Conservation (phyloP, 2,888 invertebrate species). For the Chydorus sphaericus region DNA sequence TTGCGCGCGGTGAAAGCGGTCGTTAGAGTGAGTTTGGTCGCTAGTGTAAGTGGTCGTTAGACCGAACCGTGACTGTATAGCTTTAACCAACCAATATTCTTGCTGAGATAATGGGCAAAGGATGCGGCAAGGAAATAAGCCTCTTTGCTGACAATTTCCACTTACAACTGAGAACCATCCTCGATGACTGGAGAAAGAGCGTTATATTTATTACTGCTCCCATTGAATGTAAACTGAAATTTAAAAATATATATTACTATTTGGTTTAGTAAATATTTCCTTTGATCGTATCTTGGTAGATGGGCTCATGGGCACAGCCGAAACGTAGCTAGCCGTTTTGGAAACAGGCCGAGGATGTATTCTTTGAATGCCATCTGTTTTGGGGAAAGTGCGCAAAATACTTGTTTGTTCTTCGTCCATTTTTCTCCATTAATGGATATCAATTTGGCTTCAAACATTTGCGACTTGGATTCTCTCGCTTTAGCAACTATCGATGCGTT, state of each 20-base stretch:
- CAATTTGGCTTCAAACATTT: constrained; percentile 71
- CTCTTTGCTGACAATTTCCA: constrained; percentile 66
- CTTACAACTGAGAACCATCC: constrained; percentile 77
- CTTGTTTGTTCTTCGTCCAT: constrained; percentile 63
- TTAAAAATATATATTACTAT: too few relatives aligned
- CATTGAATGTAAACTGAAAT: constrained; percentile 55
- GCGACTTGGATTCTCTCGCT: constrained; percentile 67
- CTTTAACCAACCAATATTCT: constrained; percentile 58
- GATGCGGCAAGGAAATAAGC: constrained; percentile 84
- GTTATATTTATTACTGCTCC: constrained; percentile 39
- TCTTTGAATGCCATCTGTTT: constrained; percentile 87
- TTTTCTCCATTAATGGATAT: constrained; percentile 45
- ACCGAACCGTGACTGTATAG: too few relatives aligned
- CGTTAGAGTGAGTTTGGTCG: too few relatives aligned
- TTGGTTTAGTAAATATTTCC: too few relatives aligned
- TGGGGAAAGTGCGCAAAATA: constrained; percentile 77
- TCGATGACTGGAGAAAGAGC: constrained; percentile 61
- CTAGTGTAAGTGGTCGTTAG: too few relatives aligned
- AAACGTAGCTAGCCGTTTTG: constrained; percentile 78
- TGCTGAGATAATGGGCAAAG: constrained; percentile 75
- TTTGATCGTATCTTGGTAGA: too few relatives aligned
- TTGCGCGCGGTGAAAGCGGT: too few relatives aligned
- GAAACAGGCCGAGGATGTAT: constrained; percentile 81
- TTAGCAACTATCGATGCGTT: constrained; percentile 74
- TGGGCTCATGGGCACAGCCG: constrained; percentile 80